These are phyloP conservation scores for Mya arenaria DNA, from an alignment of 1,140 invertebrate genomes.

Conservation along the genomic window DNA sequence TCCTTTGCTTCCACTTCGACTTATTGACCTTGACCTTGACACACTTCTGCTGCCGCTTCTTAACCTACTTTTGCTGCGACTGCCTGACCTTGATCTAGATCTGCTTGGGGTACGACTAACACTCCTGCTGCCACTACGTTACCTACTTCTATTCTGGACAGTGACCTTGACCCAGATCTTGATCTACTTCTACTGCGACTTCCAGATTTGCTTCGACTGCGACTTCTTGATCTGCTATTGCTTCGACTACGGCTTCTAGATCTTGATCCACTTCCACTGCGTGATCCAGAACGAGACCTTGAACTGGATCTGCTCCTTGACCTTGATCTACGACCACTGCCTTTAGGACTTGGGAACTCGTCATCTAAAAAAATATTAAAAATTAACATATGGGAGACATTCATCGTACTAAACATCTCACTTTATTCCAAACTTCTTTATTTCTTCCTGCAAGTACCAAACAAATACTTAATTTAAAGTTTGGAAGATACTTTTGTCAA, in stretches of 20 bases:
- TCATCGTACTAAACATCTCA: no score
- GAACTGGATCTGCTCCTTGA: constrained; percentile 24
- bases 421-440: no score
- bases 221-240: not conserved
- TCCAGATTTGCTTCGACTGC: constrained; percentile 52
- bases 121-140: constrained; percentile 60
- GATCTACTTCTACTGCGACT: constrained; percentile 63
- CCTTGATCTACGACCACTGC: constrained; percentile 45
- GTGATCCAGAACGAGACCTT: constrained; percentile 23
- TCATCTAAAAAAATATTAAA: constrained; percentile 56
- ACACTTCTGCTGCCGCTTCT: not conserved
- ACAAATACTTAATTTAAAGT: no score
- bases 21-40: not conserved
- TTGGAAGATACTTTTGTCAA: no score
- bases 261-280: constrained; percentile 50
- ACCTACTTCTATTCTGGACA: no score
- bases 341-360: constrained; percentile 53
- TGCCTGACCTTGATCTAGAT: not conserved
- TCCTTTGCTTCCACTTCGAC: not conserved
- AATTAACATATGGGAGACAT: no score
- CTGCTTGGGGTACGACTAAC: constrained; percentile 58
- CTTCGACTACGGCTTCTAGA: constrained; percentile 50
- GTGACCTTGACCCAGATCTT: constrained; percentile 13
- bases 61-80: not conserved
- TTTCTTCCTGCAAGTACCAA: no score